Evolutionary conservation across 1,140 invertebrate genomes (phyloP).

Genomic region (Medauroidea extradentata): DNA sequence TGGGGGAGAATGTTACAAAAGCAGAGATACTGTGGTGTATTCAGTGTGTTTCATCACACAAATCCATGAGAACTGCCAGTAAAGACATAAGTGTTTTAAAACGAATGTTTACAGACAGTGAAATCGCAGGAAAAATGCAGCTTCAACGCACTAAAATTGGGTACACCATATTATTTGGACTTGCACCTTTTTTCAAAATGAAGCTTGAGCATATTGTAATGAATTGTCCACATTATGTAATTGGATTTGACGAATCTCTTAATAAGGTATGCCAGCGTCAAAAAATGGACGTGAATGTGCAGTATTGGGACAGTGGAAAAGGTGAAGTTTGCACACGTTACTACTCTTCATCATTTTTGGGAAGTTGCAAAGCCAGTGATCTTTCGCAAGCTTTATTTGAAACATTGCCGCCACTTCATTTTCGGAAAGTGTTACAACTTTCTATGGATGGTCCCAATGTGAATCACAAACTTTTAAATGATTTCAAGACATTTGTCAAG

Average conservation of each 20-base stretch:
- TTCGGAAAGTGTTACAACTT: conserved; percentile 7
- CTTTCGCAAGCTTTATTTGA: conserved; percentile 17
- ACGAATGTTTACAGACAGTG: conserved; percentile 18
- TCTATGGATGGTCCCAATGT: conserved; percentile 21
- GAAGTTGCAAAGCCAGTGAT: conserved; percentile 14
- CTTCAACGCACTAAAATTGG: conserved; percentile 22
- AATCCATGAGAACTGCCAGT: not conserved
- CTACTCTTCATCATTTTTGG: conserved; percentile 19
- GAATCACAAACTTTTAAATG: conserved; percentile 9
- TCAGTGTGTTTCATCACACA: too few species aligned
- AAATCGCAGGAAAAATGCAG: conserved; percentile 23
- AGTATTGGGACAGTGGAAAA: conserved; percentile 13
- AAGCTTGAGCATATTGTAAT: conserved; percentile 4
- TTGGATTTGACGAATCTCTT: too few species aligned
- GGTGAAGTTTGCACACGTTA: conserved; percentile 17
- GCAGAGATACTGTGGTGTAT: too few species aligned
- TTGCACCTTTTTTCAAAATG: conserved; percentile 21
- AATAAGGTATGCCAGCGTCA: conserved; percentile 4
- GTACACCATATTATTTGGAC: conserved; percentile 16
- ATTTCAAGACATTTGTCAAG: too few species aligned
- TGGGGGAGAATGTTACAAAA: too few species aligned
- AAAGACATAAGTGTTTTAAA: conserved; percentile 18
- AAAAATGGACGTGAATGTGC: conserved; percentile 16
- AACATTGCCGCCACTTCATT: not conserved
- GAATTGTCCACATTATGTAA: too few species aligned